These are phyloP conservation scores for Falco peregrinus DNA, from an alignment of 2,797 vertebrate genomes.

Conservation along the genomic window DNA sequence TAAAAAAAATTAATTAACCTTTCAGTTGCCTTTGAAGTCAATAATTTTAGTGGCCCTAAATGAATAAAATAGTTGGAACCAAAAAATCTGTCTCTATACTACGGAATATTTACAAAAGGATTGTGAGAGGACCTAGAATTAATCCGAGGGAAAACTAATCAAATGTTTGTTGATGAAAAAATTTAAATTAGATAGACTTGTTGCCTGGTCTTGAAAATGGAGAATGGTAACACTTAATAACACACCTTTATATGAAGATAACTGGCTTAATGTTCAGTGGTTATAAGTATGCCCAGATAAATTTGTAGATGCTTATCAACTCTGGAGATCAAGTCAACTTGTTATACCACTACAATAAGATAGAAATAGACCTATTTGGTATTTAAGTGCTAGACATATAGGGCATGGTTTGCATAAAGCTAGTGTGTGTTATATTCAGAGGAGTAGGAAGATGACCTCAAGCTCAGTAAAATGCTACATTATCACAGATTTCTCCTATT, in stretches of 20 bases:
- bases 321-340: slow-evolving; percentile 10
- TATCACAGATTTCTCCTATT: slow-evolving; percentile 18
- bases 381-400: slow-evolving; percentile 30
- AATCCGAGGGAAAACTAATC: not conserved
- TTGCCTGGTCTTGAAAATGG: not conserved
- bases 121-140: not conserved
- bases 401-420: slow-evolving; percentile 47
- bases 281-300: not conserved
- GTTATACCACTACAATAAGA: not conserved
- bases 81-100: not conserved
- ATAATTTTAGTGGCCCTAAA: not conserved
- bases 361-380: slow-evolving; percentile 48
- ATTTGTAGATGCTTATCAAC: not conserved
- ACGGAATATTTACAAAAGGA: not conserved
- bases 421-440: slow-evolving; percentile 37
- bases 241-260: not conserved
- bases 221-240: not conserved
- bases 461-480: slow-evolving; percentile 55
- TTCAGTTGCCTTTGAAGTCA: not conserved
- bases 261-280: not conserved
- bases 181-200: not conserved
- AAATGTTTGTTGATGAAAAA: not conserved
- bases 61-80: not conserved
- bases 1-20: not conserved
- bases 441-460: slow-evolving; percentile 33